Conservation (phyloP, 2,797 vertebrate genomes). For the Varecia variegata region DNA sequence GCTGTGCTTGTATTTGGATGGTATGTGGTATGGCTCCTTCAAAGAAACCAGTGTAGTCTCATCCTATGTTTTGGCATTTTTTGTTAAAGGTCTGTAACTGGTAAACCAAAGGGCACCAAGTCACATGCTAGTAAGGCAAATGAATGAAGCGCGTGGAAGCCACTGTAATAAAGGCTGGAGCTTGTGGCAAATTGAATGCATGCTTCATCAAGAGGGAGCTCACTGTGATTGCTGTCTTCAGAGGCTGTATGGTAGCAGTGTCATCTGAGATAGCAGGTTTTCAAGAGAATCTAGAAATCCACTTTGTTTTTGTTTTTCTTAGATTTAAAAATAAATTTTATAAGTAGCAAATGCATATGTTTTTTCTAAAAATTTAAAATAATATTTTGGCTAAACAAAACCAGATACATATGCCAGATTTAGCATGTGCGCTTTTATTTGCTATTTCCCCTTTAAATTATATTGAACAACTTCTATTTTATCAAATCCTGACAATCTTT, state of each 20-base stretch:
- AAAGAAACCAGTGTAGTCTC: not conserved
- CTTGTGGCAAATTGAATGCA: not conserved
- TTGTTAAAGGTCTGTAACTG: not conserved
- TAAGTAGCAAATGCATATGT: not conserved
- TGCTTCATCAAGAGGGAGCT: not conserved
- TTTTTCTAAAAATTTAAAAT: not conserved
- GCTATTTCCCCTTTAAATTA: not conserved
- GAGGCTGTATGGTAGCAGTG: not conserved
- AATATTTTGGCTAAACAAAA: not conserved
- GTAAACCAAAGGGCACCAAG: not conserved
- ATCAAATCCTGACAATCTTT: not conserved
- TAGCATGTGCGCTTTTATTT: not conserved
- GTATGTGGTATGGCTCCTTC: fast-evolving
- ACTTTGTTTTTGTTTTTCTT: not conserved
- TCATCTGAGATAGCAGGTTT: not conserved
- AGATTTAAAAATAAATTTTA: not conserved
- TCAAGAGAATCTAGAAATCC: not conserved
- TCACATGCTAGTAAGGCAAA: not conserved
- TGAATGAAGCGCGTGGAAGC: not conserved
- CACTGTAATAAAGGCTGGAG: fast-evolving
- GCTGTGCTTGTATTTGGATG: not conserved
- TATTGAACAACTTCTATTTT: not conserved
- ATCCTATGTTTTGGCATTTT: not conserved
- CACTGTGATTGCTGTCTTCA: not conserved
- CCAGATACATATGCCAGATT: not conserved